These are phyloP conservation scores for Diorhabda elongata DNA, from an alignment of 1,140 invertebrate genomes.

Conservation along the genomic window DNA sequence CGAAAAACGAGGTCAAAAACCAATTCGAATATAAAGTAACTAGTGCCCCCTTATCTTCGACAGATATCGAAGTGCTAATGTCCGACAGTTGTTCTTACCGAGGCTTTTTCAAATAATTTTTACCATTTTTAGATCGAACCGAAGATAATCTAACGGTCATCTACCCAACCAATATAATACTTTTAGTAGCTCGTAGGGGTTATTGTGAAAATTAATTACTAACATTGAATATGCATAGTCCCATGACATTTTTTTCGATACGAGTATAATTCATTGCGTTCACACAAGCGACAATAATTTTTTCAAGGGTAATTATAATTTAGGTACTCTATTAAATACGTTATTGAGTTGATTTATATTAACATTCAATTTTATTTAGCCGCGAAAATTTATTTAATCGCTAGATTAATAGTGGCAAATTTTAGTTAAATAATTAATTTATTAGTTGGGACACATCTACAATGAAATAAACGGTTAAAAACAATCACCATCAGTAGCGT, in stretches of 20 bases:
- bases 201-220: constrained; percentile 33
- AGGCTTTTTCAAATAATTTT: constrained; percentile 34
- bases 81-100: constrained; percentile 30
- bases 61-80: constrained; percentile 39
- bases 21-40: constrained; percentile 36
- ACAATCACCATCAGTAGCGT: too few species aligned
- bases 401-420: too few species aligned
- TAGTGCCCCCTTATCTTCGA: constrained; percentile 28
- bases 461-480: too few species aligned
- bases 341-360: too few species aligned
- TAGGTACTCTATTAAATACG: too few species aligned
- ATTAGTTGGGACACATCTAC: too few species aligned
- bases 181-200: constrained; percentile 17
- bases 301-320: too few species aligned
- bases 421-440: too few species aligned
- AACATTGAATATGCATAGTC: constrained; percentile 22
- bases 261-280: neutral
- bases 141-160: constrained; percentile 41
- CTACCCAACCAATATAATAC: constrained; percentile 28
- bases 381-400: too few species aligned
- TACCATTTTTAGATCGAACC: constrained; percentile 40
- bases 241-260: constrained; percentile 22
- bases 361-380: too few species aligned
- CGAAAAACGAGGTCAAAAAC: constrained; percentile 27
- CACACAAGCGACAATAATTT: neutral